These are phyloP conservation scores for Ypsolopha sequella DNA, from an alignment of 2,888 invertebrate species.

Conservation along the genomic window DNA sequence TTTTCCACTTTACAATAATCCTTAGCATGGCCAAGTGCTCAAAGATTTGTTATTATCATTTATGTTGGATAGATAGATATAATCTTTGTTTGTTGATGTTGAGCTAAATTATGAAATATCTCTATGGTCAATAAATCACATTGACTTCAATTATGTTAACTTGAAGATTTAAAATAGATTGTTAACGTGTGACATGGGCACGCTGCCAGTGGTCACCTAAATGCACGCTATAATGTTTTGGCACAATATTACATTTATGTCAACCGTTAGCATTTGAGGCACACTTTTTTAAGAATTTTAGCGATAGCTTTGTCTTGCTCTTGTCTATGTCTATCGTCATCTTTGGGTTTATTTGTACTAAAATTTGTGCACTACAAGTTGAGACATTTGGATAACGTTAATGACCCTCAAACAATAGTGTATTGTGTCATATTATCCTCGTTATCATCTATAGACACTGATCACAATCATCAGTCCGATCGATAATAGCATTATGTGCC, in stretches of 20 bases:
- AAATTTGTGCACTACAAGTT: too few species aligned
- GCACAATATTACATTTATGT: conserved; percentile 52
- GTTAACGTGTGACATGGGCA: conserved; percentile 62
- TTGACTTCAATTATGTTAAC: not conserved
- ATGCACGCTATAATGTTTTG: conserved; percentile 50
- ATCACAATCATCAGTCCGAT: too few species aligned
- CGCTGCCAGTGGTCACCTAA: conserved; percentile 57
- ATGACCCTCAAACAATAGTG: conserved; percentile 22
- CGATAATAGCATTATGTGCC: too few species aligned
- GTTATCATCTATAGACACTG: too few species aligned
- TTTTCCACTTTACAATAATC: too few species aligned
- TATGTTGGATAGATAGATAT: too few species aligned
- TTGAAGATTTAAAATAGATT: conserved; percentile 53
- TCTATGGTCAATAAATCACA: not conserved
- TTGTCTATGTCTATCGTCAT: too few species aligned
- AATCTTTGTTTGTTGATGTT: too few species aligned
- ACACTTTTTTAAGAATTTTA: conserved; percentile 16
- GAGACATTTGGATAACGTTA: too few species aligned
- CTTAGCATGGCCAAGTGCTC: too few species aligned
- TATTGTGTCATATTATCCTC: conserved; percentile 11
- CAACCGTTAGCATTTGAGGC: conserved; percentile 25
- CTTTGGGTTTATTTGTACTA: too few species aligned
- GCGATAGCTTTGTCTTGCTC: conserved; percentile 5
- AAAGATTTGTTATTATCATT: too few species aligned
- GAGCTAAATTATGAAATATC: not conserved